A percentile compares a stretch with the other conserved stretches of the same genome.
Conservation (phyloP, 2,888 invertebrate genomes). For the Cartodere bifasciata region DNA sequence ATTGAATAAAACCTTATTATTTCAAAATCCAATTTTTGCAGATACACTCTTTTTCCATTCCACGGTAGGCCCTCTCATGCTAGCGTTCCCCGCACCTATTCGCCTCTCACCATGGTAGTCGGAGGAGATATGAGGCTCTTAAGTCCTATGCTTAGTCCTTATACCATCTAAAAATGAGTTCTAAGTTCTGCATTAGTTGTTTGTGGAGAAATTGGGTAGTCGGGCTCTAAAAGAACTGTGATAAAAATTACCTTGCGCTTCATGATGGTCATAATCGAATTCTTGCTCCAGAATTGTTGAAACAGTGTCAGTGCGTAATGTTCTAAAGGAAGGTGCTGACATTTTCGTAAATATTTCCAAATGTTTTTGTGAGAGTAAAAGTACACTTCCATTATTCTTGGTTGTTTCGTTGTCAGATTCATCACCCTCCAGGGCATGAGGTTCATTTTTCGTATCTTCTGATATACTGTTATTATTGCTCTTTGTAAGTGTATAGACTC, state of each 20-base stretch:
- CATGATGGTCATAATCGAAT: constrained; percentile 20
- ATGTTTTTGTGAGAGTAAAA: constrained; percentile 26
- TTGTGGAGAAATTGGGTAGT: constrained; percentile 1
- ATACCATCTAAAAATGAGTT: too few species aligned
- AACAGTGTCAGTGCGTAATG: constrained; percentile 31
- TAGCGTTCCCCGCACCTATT: too few species aligned
- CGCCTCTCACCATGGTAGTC: too few species aligned
- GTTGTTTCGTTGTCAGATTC: constrained; percentile 5
- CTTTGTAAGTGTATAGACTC: constrained; percentile 6
- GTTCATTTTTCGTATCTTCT: not conserved
- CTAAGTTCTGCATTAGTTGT: constrained; percentile 2
- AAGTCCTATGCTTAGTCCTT: too few species aligned
- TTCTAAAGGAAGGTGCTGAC: constrained; percentile 17
- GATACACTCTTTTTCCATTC: too few species aligned
- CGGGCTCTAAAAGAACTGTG: too few species aligned
- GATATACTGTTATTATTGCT: constrained; percentile 6
- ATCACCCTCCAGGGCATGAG: constrained; percentile 1
- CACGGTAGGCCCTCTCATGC: too few species aligned
- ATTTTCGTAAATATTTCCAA: constrained; percentile 27
- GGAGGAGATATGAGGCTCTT: too few species aligned
- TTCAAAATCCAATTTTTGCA: too few species aligned
- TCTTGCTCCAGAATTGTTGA: constrained; percentile 29
- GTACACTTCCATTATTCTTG: constrained; percentile 18
- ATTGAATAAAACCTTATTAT: too few species aligned
- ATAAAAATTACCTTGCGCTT: constrained; percentile 17